phyloP scores from a whole-genome alignment of 2,797 vertebrate species.

The Periophthalmus magnuspinnatus region DNA sequence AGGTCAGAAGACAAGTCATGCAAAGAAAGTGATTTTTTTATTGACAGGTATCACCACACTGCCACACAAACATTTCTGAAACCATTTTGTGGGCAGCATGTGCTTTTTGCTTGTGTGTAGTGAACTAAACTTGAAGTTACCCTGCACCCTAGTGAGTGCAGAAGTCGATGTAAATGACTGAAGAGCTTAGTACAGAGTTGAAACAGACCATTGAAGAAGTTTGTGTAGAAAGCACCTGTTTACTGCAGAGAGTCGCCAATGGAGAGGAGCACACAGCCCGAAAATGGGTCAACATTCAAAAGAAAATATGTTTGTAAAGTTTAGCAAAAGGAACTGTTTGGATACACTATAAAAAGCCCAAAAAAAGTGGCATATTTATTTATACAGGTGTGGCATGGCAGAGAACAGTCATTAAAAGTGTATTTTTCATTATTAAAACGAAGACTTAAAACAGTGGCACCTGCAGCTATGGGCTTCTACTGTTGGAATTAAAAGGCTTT shows the following conservation, averaged over 20 bases:
- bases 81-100: neutral
- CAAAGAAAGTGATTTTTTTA: too few species aligned
- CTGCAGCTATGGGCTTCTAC: neutral
- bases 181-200: neutral
- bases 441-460: too few species aligned
- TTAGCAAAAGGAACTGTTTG: neutral
- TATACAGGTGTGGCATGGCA: neutral
- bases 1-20: too few species aligned
- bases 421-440: neutral
- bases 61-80: neutral
- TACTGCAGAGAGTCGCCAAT: neutral
- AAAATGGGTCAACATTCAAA: constrained; percentile 34
- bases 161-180: neutral
- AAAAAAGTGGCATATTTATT: neutral
- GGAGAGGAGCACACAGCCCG: neutral
- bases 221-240: constrained; percentile 7
- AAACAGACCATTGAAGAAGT: constrained; percentile 9
- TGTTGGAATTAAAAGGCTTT: neutral
- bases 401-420: neutral
- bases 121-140: neutral
- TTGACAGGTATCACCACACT: too few species aligned
- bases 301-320: constrained; percentile 23
- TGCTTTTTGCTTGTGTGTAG: neutral
- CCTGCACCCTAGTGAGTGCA: neutral
- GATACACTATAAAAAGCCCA: neutral